phyloP scores from a whole-genome alignment of 2,888 invertebrate genomes.

The Aporophyla nigra region DNA sequence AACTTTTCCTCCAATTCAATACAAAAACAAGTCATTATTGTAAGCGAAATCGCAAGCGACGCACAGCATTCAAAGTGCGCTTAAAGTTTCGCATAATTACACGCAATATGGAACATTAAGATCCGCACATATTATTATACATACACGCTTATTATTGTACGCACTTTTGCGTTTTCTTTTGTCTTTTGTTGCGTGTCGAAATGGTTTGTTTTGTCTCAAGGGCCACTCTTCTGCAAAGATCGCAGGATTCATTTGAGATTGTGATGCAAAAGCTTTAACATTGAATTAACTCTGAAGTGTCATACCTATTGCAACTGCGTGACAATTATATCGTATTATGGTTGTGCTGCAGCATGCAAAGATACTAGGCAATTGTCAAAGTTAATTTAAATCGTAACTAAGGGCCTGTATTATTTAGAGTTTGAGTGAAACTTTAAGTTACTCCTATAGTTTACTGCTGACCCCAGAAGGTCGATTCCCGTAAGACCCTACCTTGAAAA shows the following conservation, averaged over 20 bases:
- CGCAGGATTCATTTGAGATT: background rate
- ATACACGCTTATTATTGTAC: conserved; percentile 34
- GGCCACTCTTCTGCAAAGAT: conserved; percentile 4
- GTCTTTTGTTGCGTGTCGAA: conserved; percentile 37
- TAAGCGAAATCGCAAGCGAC: conserved; percentile 23
- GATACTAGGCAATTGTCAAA: conserved; percentile 8
- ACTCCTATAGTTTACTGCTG: background rate
- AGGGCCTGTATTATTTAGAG: background rate
- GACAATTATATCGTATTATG: conserved; percentile 16
- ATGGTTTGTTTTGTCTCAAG: conserved; percentile 20
- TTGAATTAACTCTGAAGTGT: conserved; percentile 15
- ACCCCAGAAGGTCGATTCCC: background rate
- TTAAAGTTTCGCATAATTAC: conserved; percentile 49
- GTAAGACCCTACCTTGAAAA: too few relatives aligned
- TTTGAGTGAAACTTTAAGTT: background rate
- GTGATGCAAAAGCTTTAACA: conserved; percentile 1
- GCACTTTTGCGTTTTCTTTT: conserved; percentile 54
- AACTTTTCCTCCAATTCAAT: conserved; percentile 25
- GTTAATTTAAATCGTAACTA: conserved; percentile 8
- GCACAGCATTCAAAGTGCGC: conserved; percentile 30
- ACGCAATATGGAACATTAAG: conserved; percentile 51
- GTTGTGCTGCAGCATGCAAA: background rate
- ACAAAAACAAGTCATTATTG: conserved; percentile 33
- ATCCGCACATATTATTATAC: conserved; percentile 24
- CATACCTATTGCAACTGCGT: conserved; percentile 14